These are phyloP conservation scores for Leptopilina drosophilae DNA, from an alignment of 2,888 invertebrate genomes.

Conservation along the genomic window DNA sequence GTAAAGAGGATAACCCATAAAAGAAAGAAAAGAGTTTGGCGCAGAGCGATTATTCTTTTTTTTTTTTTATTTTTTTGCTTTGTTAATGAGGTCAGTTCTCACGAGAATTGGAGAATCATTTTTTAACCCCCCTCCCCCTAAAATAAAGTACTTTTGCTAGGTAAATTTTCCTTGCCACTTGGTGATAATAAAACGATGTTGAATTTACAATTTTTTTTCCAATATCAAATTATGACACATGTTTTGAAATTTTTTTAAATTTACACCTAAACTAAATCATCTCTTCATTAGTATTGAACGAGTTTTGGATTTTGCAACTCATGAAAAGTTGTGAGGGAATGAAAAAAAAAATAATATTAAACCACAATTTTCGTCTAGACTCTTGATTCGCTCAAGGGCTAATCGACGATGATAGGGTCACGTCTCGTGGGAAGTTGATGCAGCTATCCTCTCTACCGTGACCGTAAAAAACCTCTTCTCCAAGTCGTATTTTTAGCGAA, in stretches of 20 bases:
- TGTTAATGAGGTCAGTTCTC: background rate
- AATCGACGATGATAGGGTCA: constrained; percentile 20
- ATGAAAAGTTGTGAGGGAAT: background rate
- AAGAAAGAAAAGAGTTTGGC: background rate
- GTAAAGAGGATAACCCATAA: background rate
- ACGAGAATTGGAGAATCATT: background rate
- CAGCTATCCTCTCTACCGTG: background rate
- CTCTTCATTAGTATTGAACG: too few relatives aligned
- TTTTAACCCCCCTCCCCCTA: background rate
- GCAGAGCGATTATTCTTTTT: background rate
- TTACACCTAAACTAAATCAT: too few relatives aligned
- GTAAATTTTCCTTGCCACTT: background rate
- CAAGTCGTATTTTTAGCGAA: background rate
- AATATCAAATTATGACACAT: too few relatives aligned
- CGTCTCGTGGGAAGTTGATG: constrained; percentile 5
- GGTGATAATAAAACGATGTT: background rate
- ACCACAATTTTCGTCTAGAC: background rate
- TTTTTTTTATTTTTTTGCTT: background rate
- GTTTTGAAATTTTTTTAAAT: too few relatives aligned
- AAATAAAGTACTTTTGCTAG: background rate
- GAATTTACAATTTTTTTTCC: too few relatives aligned
- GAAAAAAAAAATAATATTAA: background rate
- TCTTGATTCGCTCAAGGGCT: background rate
- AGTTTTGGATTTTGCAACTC: too few relatives aligned
- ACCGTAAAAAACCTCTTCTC: background rate